Evolutionary conservation across 2,797 vertebrate species (phyloP), one percentile per base, ranked within the genome.

Genomic region (Notoglanidium macrostoma): DNA sequence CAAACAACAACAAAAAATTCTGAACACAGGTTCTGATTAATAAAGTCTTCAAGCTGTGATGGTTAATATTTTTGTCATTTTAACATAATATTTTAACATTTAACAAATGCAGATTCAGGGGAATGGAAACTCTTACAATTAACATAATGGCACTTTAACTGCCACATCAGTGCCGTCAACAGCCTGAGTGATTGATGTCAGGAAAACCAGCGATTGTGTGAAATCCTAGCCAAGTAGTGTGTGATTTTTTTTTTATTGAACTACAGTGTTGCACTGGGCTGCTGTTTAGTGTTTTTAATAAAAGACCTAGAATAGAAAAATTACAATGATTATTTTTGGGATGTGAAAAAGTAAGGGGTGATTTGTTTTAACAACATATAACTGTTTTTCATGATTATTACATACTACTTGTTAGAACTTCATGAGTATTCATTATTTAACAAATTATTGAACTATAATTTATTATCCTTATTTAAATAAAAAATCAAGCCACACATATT

Each of bases 201-300:
- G 32, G 8, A 35, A 21, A 35, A 32, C 19, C 29, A 78, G 23
- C 63, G 23, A 57, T 32, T 32, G 8, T 35, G 51, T 77, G 15
- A 15, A 78, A 78, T 32, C 21, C 76, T 55, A 55, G n/a, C 5
- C 15, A 55, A 55, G n/a, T 12, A 19, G 3, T 9, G 49, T 12
- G 29, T 79, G 1, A 79, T 54, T 29, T 77, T 29, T n/a, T 77
- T 29, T 46, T 23, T 44, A 70, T 3, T 76, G 23, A 26, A 76
- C 44, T n/a, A 44, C 21, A 0, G 19, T 29, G 65, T 32, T 44
- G 17, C 68, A 40, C 17, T 44, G 17, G 23, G 40, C 74, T 19
- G 2, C n/a, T 55, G n/a, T 78, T 78, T 78, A 78, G 29, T 19
- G 29, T 73, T 21, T 74, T 74, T 74, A n/a, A n/a, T 74, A 15